Percentiles rank a stretch among this genome's conserved stretches.
These are phyloP conservation scores for Drosophila mimica DNA, from an alignment of 2,888 invertebrate species.

Conservation along the genomic window DNA sequence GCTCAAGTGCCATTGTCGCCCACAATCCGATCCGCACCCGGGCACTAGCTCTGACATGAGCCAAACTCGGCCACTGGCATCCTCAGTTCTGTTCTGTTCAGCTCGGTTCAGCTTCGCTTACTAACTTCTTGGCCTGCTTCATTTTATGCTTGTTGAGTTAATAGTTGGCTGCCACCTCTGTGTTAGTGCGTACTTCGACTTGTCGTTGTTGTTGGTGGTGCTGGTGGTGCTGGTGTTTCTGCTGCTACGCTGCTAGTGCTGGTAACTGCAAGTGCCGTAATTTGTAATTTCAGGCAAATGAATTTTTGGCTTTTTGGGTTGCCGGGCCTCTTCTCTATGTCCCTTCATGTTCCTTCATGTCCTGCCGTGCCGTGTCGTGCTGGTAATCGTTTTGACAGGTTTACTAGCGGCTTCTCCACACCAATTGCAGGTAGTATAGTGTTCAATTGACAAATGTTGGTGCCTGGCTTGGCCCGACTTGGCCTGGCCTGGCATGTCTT, in stretches of 20 bases:
- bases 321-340: constrained; percentile 1
- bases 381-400: constrained; percentile 70
- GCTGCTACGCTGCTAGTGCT: constrained; percentile 26
- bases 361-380: constrained; percentile 15
- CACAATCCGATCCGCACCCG: constrained; percentile 22
- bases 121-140: constrained; percentile 63
- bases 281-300: constrained; percentile 80
- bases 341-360: background rate
- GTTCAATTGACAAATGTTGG: constrained; percentile 71
- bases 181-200: constrained; percentile 43
- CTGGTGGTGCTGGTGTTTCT: background rate
- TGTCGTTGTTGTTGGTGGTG: constrained; percentile 8
- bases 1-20: constrained; percentile 32
- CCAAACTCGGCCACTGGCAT: constrained; percentile 34
- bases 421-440: constrained; percentile 56
- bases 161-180: constrained; percentile 70
- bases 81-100: constrained; percentile 14
- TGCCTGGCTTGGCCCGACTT: constrained; percentile 12
- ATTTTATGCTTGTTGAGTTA: constrained; percentile 81
- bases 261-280: constrained; percentile 76
- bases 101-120: constrained; percentile 18
- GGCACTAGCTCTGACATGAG: constrained; percentile 11
- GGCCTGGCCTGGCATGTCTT: constrained; percentile 27
- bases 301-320: constrained; percentile 72
- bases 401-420: constrained; percentile 36